Percentiles rank a stretch among this genome's conserved stretches.
phyloP scores from a whole-genome alignment of 2,113 vertebrate species.

The Chlorocebus sabaeus region DNA sequence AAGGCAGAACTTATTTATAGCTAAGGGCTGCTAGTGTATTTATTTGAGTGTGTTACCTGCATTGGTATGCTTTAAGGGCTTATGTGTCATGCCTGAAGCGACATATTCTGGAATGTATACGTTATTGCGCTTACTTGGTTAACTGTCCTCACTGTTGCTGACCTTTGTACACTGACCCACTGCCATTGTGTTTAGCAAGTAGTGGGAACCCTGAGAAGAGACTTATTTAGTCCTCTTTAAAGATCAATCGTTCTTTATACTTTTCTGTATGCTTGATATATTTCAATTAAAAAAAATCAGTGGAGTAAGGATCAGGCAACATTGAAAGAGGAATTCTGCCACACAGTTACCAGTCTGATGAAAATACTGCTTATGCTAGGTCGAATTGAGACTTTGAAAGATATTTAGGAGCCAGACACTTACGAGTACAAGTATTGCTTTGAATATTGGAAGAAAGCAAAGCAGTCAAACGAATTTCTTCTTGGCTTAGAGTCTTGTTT shows the following conservation, averaged over 20 bases:
- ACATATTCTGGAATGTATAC: not conserved
- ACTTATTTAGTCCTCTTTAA: not conserved
- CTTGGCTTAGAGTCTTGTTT: conserved; percentile 39
- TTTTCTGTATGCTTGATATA: not conserved
- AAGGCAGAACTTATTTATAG: not conserved
- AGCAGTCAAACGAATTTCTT: conserved; percentile 45
- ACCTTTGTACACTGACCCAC: not conserved
- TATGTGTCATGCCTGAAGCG: not conserved
- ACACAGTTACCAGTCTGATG: not conserved
- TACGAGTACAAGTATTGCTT: not conserved
- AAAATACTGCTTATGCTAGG: conserved; percentile 16
- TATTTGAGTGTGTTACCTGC: not conserved
- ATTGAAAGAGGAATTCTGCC: not conserved
- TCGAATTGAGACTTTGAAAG: not conserved
- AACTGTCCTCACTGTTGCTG: not conserved
- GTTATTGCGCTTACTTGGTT: not conserved
- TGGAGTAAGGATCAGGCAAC: not conserved
- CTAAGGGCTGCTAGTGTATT: not conserved
- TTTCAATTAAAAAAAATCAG: conserved; percentile 23
- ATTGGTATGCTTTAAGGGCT: not conserved
- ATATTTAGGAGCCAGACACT: conserved; percentile 33
- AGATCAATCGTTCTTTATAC: not conserved
- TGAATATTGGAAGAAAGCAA: conserved; percentile 34
- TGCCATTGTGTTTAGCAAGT: not conserved
- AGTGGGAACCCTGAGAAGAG: not conserved